Evolutionary conservation across 1,140 invertebrate species (phyloP).

Genomic region (Bombus affinis): DNA sequence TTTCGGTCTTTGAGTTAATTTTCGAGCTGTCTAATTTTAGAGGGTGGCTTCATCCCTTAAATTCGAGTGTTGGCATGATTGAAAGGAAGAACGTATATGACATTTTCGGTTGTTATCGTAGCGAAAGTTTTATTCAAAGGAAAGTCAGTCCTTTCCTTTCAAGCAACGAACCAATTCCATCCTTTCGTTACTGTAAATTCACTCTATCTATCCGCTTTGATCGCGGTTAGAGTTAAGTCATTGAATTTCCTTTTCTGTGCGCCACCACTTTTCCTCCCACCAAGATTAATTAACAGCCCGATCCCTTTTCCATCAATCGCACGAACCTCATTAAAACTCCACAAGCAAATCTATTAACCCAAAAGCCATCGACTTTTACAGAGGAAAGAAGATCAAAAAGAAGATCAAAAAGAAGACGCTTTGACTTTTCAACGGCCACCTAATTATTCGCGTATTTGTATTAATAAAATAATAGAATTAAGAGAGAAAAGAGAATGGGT

Average conservation of each 20-base stretch:
- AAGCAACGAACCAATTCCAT: not conserved
- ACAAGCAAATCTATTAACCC: not conserved
- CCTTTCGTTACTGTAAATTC: not conserved
- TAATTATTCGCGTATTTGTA: not conserved
- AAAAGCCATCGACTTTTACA: not conserved
- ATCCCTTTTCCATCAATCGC: not conserved
- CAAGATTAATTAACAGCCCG: not conserved
- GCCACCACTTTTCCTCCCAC: not conserved
- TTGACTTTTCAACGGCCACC: not conserved
- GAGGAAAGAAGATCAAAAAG: not conserved
- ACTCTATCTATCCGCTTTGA: not conserved
- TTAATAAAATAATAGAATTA: not conserved
- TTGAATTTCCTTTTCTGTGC: not conserved
- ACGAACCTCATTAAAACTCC: not conserved
- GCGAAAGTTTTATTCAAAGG: too few relatives aligned
- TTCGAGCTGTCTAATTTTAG: too few relatives aligned
- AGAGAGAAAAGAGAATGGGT: rapidly evolving
- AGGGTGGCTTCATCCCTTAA: too few relatives aligned
- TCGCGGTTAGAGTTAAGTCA: not conserved
- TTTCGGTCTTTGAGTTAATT: too few relatives aligned
- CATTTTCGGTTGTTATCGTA: too few relatives aligned
- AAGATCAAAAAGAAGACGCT: too few relatives aligned
- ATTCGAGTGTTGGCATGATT: too few relatives aligned
- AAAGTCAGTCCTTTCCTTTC: too few relatives aligned
- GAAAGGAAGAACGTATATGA: too few relatives aligned